Evolutionary conservation across 2,888 invertebrate species (phyloP), one percentile per base, ranked within the genome.

Genomic region (Ecliptopera silaceata): DNA sequence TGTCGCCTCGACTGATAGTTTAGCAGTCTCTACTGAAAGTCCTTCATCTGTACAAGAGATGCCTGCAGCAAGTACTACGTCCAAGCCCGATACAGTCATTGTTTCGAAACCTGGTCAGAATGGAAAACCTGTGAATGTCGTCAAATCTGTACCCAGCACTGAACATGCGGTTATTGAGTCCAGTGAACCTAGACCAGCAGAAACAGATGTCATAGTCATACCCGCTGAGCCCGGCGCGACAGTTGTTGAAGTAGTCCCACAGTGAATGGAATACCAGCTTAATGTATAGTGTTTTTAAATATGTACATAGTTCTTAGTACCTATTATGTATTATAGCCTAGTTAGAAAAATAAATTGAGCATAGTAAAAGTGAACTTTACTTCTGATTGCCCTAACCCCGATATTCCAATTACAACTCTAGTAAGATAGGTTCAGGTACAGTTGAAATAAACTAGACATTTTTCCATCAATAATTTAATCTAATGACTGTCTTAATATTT

Each of bases 401-500:
- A 8, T 8, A 8, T 15, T 8, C 15, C 3, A 36, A 13, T 31
- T n/a, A 31, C 1, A 31, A 31, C 5, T 31, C 31, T 11, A n/a
- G 31, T n/a, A 6, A 31, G 11, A 31, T 34, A 3, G 18, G 38
- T 2, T 10, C n/a, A n/a, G n/a, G n/a, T n/a, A n/a, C n/a, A n/a
- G n/a, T 32, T 13, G 1, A 38, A 59, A 51, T 55, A 15, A 59
- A 61, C 36, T 48, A 26, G n/a, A 13, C 26, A n/a, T 34, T 4
- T 29, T 53, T 39, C 34, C 53, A 29, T 49, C 36, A 47, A 56
- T 58, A 56, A 42, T 61, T 66, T 59, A 61, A 61, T 74, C 85
- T 88, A 88, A 82, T 88, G 88, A 89, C 86, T 88, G 76, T 79
- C 81, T 73, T 72, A 82, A 69, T 74, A 75, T 74, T 65, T 82